These are phyloP conservation scores for Eupithecia centaureata DNA, from an alignment of 2,888 invertebrate genomes.

Conservation along the genomic window DNA sequence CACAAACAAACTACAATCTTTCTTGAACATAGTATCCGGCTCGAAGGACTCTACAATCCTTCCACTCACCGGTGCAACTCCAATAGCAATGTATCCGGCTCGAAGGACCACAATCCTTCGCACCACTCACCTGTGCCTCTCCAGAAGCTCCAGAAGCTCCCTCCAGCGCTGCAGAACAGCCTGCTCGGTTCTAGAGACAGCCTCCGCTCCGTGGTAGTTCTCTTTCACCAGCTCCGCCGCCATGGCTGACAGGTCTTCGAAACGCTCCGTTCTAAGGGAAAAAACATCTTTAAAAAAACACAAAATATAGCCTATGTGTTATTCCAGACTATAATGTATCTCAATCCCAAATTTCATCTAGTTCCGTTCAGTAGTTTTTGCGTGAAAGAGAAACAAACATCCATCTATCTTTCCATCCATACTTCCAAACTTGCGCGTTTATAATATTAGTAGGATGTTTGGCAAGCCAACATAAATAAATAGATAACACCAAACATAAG, in stretches of 20 bases:
- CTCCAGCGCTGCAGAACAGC: constrained; percentile 95
- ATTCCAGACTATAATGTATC: too few relatives aligned
- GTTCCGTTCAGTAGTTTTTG: too few relatives aligned
- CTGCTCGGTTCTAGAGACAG: constrained; percentile 87
- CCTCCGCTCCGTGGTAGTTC: constrained; percentile 94
- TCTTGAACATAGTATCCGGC: too few relatives aligned
- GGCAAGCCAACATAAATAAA: too few relatives aligned
- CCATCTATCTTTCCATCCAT: too few relatives aligned
- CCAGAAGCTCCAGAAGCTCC: constrained; percentile 91
- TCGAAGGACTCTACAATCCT: neutral
- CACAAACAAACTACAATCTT: too few relatives aligned
- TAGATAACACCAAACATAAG: too few relatives aligned
- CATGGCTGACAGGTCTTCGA: constrained; percentile 96
- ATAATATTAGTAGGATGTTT: too few relatives aligned
- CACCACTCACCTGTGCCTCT: constrained; percentile 87
- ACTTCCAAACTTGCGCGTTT: too few relatives aligned
- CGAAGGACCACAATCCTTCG: neutral
- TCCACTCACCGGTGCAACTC: constrained; percentile 89
- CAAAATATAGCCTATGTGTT: too few relatives aligned
- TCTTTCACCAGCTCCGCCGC: constrained; percentile 95
- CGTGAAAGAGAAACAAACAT: too few relatives aligned
- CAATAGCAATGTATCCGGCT: constrained; percentile 77
- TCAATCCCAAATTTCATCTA: too few relatives aligned
- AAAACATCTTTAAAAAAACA: neutral
- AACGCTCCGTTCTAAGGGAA: constrained; percentile 90